Conservation (phyloP, 2,797 vertebrate genomes). For the Lacerta agilis region DNA sequence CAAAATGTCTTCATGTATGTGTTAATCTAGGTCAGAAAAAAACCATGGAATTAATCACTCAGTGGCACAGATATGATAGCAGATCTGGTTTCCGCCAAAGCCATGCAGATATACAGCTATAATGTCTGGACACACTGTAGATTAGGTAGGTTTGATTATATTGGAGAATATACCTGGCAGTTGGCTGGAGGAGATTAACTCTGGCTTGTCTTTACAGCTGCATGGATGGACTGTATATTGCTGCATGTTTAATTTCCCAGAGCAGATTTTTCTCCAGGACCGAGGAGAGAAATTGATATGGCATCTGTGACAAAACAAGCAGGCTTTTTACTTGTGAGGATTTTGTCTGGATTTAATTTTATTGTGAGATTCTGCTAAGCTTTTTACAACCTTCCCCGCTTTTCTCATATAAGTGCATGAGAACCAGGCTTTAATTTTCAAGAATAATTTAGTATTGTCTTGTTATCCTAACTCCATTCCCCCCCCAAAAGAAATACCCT, state of each 20-base stretch:
- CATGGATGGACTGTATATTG: background rate
- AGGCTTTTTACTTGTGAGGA: background rate
- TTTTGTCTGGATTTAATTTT: background rate
- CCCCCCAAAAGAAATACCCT: background rate
- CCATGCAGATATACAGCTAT: background rate
- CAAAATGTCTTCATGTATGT: background rate
- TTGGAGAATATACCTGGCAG: background rate
- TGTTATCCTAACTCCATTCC: background rate
- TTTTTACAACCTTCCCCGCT: background rate
- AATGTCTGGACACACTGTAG: background rate
- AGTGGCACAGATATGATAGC: slow-evolving; percentile 1
- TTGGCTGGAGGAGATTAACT: background rate
- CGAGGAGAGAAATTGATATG: background rate
- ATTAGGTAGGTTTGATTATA: slow-evolving; percentile 5
- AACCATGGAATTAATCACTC: background rate
- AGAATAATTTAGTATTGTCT: background rate
- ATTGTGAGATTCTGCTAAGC: background rate
- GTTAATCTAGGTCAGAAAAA: background rate
- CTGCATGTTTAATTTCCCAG: background rate
- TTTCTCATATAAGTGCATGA: background rate
- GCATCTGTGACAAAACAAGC: background rate
- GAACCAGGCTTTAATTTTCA: background rate
- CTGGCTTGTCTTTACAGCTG: background rate
- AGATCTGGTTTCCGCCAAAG: background rate
- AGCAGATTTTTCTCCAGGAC: rapidly evolving